Evolutionary conservation across 2,888 invertebrate species (phyloP), one percentile per base, ranked within the genome.

Genomic region (Scaptodrosophila latifasciaeformis): DNA sequence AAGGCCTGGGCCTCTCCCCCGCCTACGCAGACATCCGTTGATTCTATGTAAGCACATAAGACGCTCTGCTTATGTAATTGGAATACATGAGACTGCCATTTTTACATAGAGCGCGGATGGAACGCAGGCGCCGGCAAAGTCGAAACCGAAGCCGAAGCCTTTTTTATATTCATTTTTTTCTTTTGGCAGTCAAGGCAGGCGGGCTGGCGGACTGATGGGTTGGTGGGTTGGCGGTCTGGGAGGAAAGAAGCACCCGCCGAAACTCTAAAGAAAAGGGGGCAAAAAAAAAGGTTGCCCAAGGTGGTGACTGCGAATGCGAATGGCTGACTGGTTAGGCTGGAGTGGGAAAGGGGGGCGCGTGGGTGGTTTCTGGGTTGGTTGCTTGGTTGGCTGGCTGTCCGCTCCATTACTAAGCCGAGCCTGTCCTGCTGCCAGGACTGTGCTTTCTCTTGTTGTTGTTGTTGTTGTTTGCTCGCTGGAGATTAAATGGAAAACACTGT

Each of bases 401-500:
- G n/a, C n/a, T n/a, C n/a, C n/a, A n/a, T n/a, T n/a, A n/a, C n/a
- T n/a, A n/a, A n/a, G n/a, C n/a, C n/a, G n/a, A n/a, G n/a, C n/a
- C n/a, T n/a, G n/a, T 44, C 24, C 42, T 53, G 42, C 31, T 42
- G 34, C 39, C 29, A n/a, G 12, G 24, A 29, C 27, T 19, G 24
- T 30, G 35, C 31, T 29, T 18, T 24, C 6, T 43, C 37, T 12
- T 57, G 55, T 35, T 54, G 47, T 39, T 61, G 49, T 44, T 70
- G 67, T 62, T 70, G 71, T 67, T 69, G 71, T 67, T 72, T 72
- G 72, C 65, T 62, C 70, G 55, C 67, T 72, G 72, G 56, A 77
- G 76, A 72, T 77, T 75, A 75, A 77, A 77, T 77, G 72, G 65
- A 60, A 67, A 77, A 76, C 78, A 78, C 72, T 75, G 78, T 77